Evolutionary conservation across 2,797 vertebrate species (phyloP), one percentile per base, ranked within the genome.

Genomic region (Harpagifer antarcticus): DNA sequence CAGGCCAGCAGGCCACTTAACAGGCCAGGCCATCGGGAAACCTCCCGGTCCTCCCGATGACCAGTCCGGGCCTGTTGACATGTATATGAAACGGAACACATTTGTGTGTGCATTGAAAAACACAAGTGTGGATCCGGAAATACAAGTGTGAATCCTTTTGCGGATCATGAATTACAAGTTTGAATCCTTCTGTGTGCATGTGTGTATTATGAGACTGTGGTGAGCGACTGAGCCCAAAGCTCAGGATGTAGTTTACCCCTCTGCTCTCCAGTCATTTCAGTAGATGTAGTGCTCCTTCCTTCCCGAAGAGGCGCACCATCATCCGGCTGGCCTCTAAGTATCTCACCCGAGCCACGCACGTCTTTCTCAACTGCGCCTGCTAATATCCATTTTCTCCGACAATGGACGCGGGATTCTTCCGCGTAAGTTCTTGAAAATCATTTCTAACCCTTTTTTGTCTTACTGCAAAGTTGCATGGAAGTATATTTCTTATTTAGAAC

Each of bases 361-460:
- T 93, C 86, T 89, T 79, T 88, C 79, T 81, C 56, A 63, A 43
- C 78, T 66, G 73, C 84, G 59, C 74, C 80, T 79, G 69, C 66
- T 78, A 84, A 78, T 59, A 84, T 76, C 78, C 14, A 75, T 80
- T 88, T 86, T 86, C 81, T 79, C 82, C 80, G 68, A 94, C 19
- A 90, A 96, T 96, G 95, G 95, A 96, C 94, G 95, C 95, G 95
- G 95, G 95, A 66, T 96, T 96, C 79, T 96, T 96, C 95, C 95
- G 95, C 95, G 95, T 96, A 95, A 96, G 95, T 78, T 64, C 5
- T 69, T 59, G 49, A 52, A 42, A 59, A 5, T 57, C 9, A 3
- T 74, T 47, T 65, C 2, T 33, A 3, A 27, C 3, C 20, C 20
- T 9, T 31, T 2, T 0, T 0, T 14, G 5, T 20, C 6, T 33